phyloP scores from a whole-genome alignment of 2,113 vertebrate genomes.

The Carassius carassius region DNA sequence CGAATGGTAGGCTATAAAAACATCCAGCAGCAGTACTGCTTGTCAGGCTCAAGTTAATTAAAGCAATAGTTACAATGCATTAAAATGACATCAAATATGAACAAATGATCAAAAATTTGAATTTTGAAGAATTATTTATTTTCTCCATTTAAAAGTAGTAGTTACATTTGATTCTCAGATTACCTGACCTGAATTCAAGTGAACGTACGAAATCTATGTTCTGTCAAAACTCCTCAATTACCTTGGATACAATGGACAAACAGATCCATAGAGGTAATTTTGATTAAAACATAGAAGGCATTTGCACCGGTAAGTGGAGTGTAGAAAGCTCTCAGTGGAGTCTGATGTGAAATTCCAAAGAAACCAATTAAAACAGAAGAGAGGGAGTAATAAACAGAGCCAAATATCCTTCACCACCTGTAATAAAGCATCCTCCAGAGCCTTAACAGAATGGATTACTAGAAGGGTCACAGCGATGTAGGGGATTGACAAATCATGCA shows the following conservation, averaged over 20 bases:
- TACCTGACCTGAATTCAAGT: neutral
- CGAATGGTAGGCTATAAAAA: neutral
- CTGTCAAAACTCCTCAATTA: neutral
- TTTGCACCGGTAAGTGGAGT: neutral
- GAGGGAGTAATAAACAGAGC: conserved; percentile 27
- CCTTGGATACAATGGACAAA: neutral
- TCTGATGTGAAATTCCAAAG: conserved; percentile 47
- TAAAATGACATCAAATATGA: neutral
- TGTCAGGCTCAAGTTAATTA: neutral
- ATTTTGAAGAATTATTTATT: neutral
- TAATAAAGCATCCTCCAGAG: conserved; percentile 53
- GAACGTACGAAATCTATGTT: neutral
- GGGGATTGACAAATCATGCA: neutral
- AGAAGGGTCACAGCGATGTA: neutral
- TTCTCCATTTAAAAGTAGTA: neutral
- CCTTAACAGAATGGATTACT: neutral
- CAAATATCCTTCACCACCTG: conserved; percentile 47
- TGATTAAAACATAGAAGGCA: conserved; percentile 9
- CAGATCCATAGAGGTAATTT: neutral
- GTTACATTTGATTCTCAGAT: neutral
- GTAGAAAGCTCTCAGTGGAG: conserved; percentile 39
- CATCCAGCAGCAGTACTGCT: neutral
- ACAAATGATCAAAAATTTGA: neutral
- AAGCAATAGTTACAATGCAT: neutral
- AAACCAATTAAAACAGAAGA: conserved; percentile 57